Evolutionary conservation across 2,888 invertebrate species (phyloP).

Genomic region (Stenurella melanura): DNA sequence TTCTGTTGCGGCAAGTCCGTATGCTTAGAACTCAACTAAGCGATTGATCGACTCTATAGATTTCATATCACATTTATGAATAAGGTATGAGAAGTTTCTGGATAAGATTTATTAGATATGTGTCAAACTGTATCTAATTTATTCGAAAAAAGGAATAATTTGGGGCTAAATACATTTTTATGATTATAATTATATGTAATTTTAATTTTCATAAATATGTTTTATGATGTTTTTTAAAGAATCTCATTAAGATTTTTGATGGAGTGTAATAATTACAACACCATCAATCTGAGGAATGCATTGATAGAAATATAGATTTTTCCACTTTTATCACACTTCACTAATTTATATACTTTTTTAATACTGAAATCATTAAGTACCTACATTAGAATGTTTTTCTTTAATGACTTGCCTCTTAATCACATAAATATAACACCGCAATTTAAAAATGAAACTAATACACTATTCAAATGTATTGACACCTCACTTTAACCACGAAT

Average conservation of each 20-base stretch:
- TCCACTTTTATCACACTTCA: neutral
- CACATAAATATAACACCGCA: no score
- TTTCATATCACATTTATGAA: constrained; percentile 67
- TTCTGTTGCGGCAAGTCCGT: constrained; percentile 40
- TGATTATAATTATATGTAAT: constrained; percentile 58
- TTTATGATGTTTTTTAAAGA: constrained; percentile 40
- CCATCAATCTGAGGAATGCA: neutral
- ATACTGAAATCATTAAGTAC: no score
- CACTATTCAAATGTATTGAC: no score
- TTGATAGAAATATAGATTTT: neutral
- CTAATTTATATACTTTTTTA: no score
- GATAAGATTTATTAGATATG: constrained; percentile 66
- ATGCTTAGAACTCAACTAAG: constrained; percentile 40
- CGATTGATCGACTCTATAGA: constrained; percentile 61
- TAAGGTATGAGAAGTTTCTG: constrained; percentile 63
- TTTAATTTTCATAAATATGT: constrained; percentile 53
- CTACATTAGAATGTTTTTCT: no score
- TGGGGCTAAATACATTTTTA: constrained; percentile 58
- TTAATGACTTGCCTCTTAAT: no score
- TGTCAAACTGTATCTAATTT: constrained; percentile 67
- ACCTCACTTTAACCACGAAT: no score
- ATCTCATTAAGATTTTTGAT: constrained; percentile 41
- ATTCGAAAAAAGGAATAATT: constrained; percentile 62
- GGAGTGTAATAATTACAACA: constrained; percentile 17
- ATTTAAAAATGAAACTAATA: no score